A percentile compares a stretch with the other conserved stretches of the same genome.
Conservation (phyloP, 2,113 vertebrate species). For the Phalacrocorax carbo region DNA sequence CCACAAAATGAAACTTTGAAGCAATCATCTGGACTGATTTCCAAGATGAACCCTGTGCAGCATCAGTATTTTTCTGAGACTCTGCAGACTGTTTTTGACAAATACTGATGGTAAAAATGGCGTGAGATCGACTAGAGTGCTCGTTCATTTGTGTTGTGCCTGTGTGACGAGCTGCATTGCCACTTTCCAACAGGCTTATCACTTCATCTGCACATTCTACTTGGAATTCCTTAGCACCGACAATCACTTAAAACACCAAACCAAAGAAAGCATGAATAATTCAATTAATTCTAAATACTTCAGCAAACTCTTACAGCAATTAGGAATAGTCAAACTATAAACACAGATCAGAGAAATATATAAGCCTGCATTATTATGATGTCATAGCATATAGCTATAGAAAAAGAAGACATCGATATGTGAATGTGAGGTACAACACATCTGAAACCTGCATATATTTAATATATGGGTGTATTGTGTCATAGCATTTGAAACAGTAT, state of each 20-base stretch:
- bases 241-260: constrained; percentile 79
- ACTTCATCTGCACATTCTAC: constrained; percentile 84
- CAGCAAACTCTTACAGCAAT: not conserved
- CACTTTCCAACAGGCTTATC: constrained; percentile 78
- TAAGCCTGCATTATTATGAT: not conserved
- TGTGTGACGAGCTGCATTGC: constrained; percentile 83
- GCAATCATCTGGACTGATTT: constrained; percentile 50
- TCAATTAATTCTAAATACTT: constrained; percentile 8
- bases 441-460: not conserved
- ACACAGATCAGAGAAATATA: not conserved
- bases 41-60: constrained; percentile 33
- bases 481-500: not conserved
- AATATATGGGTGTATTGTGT: not conserved
- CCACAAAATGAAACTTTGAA: constrained; percentile 91
- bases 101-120: constrained; percentile 86
- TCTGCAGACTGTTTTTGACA: constrained; percentile 61
- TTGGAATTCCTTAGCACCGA: constrained; percentile 84
- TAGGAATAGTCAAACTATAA: not conserved
- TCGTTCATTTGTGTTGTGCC: constrained; percentile 85
- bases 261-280: not conserved
- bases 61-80: constrained; percentile 8
- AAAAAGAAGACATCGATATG: not conserved
- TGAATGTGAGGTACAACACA: not conserved
- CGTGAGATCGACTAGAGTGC: constrained; percentile 88
- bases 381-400: not conserved